Evolutionary conservation across 2,113 vertebrate genomes (phyloP).

Genomic region (Pogona vitticeps): DNA sequence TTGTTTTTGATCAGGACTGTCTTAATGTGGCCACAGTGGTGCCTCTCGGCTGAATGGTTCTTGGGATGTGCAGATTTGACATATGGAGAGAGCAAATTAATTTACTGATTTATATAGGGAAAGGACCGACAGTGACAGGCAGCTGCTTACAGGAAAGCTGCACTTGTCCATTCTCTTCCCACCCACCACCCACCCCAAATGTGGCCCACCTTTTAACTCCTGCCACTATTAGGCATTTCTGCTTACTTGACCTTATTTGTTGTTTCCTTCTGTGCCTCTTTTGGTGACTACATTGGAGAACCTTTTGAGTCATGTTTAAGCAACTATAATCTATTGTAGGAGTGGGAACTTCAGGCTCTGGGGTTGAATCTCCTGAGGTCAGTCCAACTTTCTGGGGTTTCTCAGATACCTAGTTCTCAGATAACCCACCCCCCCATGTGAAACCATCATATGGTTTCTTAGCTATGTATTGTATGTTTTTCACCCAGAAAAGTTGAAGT

Average conservation of each 20-base stretch:
- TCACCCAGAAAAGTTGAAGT: too few relatives aligned
- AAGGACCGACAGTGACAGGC: neutral
- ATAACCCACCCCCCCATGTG: too few relatives aligned
- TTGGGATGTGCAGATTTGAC: neutral
- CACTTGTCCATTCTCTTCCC: neutral
- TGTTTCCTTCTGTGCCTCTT: neutral
- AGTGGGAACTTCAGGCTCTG: too few relatives aligned
- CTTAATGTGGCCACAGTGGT: neutral
- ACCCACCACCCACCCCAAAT: neutral
- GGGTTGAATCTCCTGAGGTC: too few relatives aligned
- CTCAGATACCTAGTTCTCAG: too few relatives aligned
- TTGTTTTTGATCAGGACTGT: neutral
- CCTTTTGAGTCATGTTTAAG: neutral
- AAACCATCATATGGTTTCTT: too few relatives aligned
- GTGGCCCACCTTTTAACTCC: neutral
- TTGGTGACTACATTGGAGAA: neutral
- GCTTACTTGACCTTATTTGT: neutral
- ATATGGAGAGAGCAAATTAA: neutral
- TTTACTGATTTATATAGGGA: neutral
- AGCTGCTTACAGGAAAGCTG: neutral
- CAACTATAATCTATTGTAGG: neutral
- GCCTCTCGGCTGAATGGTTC: neutral
- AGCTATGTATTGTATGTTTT: too few relatives aligned
- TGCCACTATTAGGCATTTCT: neutral
- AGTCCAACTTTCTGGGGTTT: too few relatives aligned